Evolutionary conservation across 2,797 vertebrate genomes (phyloP), one percentile per base, ranked within the genome.

Genomic region (Mus minutoides): DNA sequence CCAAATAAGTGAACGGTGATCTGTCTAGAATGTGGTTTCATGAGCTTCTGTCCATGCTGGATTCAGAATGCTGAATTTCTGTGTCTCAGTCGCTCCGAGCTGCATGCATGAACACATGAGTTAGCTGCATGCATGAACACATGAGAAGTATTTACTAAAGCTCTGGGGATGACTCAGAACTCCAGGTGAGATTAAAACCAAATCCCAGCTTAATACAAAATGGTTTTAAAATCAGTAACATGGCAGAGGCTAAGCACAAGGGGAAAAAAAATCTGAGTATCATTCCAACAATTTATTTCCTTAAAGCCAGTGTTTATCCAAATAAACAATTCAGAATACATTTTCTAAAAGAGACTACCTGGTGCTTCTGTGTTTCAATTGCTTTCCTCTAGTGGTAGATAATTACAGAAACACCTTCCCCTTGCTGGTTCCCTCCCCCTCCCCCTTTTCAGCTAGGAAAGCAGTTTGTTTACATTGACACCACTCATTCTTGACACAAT

Each of bases 21-120:
- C 49, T 86, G 62, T 52, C 43, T 71, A 31, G 93, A 75, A 43
- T 49, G 16, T 43, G 34, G 40, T 88, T 87, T 90, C 64, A 0
- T 43, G 73, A 43, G 26, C 89, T 95, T 73, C 46, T 46, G 87
- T 9, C 83, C 14, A 0, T 92, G 90, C 94, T 31, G 49, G 16
- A 40, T 88, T 93, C 89, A 8, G 83, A 87, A 89, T 37, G 52
- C 75, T 67, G 95, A 96, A 79, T 97, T 49, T 93, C 90, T 87
- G 1, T 86, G 78, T 86, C 22, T 96, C 73, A 85, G 76, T 80
- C n/a, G 69, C 60, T 95, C 77, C 56, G 75, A 79, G 34, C 29
- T 93, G 26, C 73, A 0, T 76, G 9, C 62, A 19, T 0, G 26
- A 31, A 13, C 62, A 64, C 62, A 29, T 29, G 62, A 64, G 26